phyloP scores from a whole-genome alignment of 2,888 invertebrate genomes.

The Drosophila limbata region DNA sequence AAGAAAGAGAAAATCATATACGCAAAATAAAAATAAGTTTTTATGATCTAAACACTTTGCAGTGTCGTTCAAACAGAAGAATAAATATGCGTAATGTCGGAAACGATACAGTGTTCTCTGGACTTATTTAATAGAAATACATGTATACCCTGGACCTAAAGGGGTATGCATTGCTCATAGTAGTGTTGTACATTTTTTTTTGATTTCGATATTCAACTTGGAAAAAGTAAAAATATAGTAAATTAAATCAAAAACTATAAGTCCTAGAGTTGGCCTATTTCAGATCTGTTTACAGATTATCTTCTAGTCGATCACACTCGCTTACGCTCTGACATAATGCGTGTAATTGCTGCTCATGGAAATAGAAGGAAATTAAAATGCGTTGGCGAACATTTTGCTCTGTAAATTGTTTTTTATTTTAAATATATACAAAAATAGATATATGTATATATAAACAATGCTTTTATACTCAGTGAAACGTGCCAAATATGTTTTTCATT shows the following conservation, averaged over 20 bases:
- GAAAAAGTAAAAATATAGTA: neutral
- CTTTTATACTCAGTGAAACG: constrained; percentile 21
- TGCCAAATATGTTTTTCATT: constrained; percentile 33
- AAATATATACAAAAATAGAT: neutral
- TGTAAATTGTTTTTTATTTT: constrained; percentile 27
- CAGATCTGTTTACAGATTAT: neutral
- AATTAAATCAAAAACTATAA: neutral
- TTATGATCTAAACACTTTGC: constrained; percentile 45
- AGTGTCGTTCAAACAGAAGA: constrained; percentile 22
- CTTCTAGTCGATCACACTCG: neutral
- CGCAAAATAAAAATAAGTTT: constrained; percentile 25
- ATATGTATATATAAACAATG: constrained; percentile 36
- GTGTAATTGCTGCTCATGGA: constrained; percentile 48
- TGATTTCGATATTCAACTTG: too few species aligned
- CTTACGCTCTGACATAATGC: neutral
- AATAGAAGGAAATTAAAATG: constrained; percentile 35
- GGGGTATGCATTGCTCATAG: neutral
- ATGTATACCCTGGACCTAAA: constrained; percentile 3
- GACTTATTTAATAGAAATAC: constrained; percentile 5
- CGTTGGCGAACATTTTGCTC: constrained; percentile 34
- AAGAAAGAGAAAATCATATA: constrained; percentile 13
- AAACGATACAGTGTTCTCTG: constrained; percentile 26
- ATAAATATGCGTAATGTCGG: constrained; percentile 12
- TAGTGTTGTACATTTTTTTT: too few species aligned
- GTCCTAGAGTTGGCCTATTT: too few species aligned